Base-by-base conservation (phyloP, 2,888 invertebrate species). In the Tenthredo distinguenda region DNA sequence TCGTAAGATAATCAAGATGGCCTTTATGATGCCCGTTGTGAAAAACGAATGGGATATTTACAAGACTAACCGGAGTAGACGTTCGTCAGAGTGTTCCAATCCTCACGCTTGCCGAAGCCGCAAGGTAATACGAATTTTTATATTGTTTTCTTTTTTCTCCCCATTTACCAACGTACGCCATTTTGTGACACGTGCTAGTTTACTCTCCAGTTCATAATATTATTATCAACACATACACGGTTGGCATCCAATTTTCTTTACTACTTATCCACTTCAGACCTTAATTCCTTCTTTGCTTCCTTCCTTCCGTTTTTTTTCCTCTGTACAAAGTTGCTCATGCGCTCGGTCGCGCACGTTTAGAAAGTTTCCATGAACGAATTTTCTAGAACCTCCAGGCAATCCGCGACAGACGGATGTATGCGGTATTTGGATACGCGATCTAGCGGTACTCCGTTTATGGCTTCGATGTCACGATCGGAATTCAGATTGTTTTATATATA, bases 21-120 rank as follows among this genome's bases (percentile, higher is more conserved):
- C 98, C 95, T 98, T 98, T 95, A 98, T 98, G 98, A 98, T 98
- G 97, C 98, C 98, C 86, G 98, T 98, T 88, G 96, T 98, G 94
- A 98, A 98, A 95, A 98, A 98, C 95, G 98, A 98, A 94, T 98
- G 97, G 96, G 97, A 98, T 94, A 98, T 98, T 92, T 98, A 98
- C 95, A 97, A 97, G 95, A 96, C 97, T 88, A 96, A 96, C 93
- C 96, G 97, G 81, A 95, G 96, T 85, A 95, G 98, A 89, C 95
- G 97, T 88, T 95, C 96, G 71, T 97, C 97, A 10, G 97, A 98
- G 94, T 96, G 96, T 90, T 96, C 97, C 12, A 95, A 95, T 91
- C 93, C 95, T 68, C 94, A 94, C 89, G 93, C 95, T 90, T 95
- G 95, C 92, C 95, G 96, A 88, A 96, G 96, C 88, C 94, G 96